phyloP scores from a whole-genome alignment of 2,113 vertebrate genomes.

The Tragelaphus imberbis region DNA sequence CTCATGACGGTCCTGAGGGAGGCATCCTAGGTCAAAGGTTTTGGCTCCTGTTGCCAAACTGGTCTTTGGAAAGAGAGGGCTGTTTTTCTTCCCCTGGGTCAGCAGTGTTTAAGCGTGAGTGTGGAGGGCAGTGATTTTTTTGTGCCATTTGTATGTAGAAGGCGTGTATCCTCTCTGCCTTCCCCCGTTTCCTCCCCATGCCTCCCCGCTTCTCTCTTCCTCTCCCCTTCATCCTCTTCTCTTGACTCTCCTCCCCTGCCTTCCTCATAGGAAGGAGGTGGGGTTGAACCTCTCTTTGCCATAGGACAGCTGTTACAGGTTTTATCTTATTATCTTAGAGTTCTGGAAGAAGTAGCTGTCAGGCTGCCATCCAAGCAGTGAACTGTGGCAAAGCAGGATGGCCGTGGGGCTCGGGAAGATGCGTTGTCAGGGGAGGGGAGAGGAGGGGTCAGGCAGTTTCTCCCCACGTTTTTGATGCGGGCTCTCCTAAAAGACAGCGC shows the following conservation, averaged over 20 bases:
- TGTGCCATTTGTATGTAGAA: neutral
- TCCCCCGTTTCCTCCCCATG: too few species aligned
- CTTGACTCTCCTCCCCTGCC: neutral
- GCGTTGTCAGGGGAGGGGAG: too few species aligned
- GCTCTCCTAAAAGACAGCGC: neutral
- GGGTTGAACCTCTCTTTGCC: neutral
- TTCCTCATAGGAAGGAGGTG: accelerated
- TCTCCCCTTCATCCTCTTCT: neutral
- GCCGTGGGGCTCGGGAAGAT: neutral
- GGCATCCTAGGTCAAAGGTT: neutral
- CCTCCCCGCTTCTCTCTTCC: accelerated
- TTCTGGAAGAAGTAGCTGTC: neutral
- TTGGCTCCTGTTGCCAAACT: neutral
- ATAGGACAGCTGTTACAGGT: neutral
- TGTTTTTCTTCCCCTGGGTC: neutral
- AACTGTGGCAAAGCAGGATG: neutral
- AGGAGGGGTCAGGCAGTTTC: accelerated
- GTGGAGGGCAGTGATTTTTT: neutral
- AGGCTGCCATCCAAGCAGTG: neutral
- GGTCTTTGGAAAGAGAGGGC: neutral
- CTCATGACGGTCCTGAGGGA: neutral
- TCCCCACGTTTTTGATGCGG: neutral
- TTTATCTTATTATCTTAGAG: neutral
- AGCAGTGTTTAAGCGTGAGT: neutral
- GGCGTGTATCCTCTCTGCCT: accelerated